phyloP scores from a whole-genome alignment of 2,113 vertebrate species.

The Penelope pileata region DNA sequence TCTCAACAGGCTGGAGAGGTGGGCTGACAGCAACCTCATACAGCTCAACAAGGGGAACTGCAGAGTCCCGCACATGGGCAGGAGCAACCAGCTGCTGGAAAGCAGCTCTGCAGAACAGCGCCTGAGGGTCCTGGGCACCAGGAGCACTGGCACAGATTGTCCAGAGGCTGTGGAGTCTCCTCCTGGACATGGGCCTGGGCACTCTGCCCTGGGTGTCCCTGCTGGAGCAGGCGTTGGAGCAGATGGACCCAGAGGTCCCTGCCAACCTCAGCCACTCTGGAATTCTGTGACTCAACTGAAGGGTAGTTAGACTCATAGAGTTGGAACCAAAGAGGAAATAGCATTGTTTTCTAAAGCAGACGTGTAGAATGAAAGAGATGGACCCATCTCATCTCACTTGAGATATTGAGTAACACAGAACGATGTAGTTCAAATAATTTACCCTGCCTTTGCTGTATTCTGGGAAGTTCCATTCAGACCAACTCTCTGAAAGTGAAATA shows the following conservation, averaged over 20 bases:
- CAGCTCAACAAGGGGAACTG: background rate
- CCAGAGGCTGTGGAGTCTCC: background rate
- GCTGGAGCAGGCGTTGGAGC: background rate
- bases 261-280: background rate
- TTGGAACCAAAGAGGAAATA: background rate
- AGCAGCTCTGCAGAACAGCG: background rate
- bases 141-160: background rate
- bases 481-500: background rate
- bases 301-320: background rate
- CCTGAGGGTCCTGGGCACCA: background rate
- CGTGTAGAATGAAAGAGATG: background rate
- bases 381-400: accelerated
- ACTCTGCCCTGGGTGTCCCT: background rate
- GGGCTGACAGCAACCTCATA: background rate
- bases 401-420: background rate
- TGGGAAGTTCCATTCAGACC: background rate
- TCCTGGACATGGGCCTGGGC: background rate
- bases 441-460: background rate
- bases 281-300: background rate
- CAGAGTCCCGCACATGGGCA: background rate
- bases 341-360: background rate
- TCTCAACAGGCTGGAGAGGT: background rate
- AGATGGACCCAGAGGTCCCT: background rate
- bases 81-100: background rate
- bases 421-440: background rate